Evolutionary conservation across 1,140 invertebrate species (phyloP).

Genomic region (Bombus consobrinus): DNA sequence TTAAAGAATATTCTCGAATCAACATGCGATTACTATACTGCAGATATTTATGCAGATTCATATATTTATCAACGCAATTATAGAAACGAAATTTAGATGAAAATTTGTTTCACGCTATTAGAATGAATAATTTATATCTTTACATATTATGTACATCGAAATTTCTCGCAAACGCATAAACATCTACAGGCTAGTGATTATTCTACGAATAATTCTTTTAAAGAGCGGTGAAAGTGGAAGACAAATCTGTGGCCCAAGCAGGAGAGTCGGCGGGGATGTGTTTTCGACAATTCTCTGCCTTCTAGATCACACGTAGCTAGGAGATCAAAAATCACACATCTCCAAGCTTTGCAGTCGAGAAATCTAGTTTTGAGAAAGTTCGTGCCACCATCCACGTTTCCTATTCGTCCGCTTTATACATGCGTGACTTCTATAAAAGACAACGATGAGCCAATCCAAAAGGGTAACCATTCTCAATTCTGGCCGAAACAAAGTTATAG

Average conservation of each 20-base stretch:
- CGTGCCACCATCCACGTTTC: background rate
- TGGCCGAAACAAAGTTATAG: background rate
- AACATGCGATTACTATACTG: too few species aligned
- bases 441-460: background rate
- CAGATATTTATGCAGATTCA: too few species aligned
- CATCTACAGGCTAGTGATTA: too few species aligned
- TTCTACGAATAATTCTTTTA: constrained; percentile 48
- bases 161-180: too few species aligned
- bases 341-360: background rate
- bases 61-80: too few species aligned
- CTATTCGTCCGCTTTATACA: too few species aligned
- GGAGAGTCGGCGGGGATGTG: too few species aligned
- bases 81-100: too few species aligned
- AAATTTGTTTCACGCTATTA: background rate
- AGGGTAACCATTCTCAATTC: background rate
- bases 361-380: constrained; percentile 17
- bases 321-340: background rate
- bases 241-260: constrained; percentile 1
- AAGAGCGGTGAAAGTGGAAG: constrained; percentile 55
- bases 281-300: background rate
- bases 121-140: constrained; percentile 31
- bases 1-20: too few species aligned
- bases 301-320: background rate
- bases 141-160: constrained; percentile 46
- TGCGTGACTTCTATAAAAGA: too few species aligned